Percentiles rank a stretch among this genome's conserved stretches.
Evolutionary conservation across 2,888 invertebrate genomes (phyloP).

Genomic region (Morpho achilles): DNA sequence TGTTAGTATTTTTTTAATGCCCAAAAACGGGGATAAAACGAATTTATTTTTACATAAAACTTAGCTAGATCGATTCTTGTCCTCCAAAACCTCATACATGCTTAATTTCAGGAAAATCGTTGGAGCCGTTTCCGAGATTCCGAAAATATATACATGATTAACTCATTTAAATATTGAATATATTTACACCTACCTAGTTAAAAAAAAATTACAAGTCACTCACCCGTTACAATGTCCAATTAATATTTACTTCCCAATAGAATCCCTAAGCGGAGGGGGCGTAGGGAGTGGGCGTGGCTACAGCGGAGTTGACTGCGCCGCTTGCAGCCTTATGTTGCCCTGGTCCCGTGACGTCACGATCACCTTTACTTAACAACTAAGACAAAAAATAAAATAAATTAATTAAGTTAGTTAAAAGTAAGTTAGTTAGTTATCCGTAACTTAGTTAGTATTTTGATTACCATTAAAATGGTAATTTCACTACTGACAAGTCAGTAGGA

Average conservation of each 20-base stretch:
- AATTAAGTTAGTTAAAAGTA: no score
- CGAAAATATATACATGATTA: no score
- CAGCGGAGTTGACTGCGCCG: slow-evolving; percentile 27
- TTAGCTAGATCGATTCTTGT: no score
- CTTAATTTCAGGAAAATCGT: no score
- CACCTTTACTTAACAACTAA: slow-evolving; percentile 14
- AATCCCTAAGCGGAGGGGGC: slow-evolving; percentile 43
- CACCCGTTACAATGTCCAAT: slow-evolving; percentile 22
- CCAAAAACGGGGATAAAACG: no score
- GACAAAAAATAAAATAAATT: not conserved
- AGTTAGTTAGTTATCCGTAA: no score
- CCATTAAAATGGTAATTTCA: no score
- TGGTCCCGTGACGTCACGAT: slow-evolving; percentile 43
- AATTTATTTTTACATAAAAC: no score
- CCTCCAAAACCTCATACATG: no score
- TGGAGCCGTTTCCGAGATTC: no score
- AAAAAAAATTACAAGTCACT: slow-evolving; percentile 9
- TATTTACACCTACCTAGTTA: not conserved
- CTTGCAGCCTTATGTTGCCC: slow-evolving; percentile 45
- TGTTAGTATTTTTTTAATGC: no score
- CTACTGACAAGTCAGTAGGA: no score
- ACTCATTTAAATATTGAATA: not conserved
- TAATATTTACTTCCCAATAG: slow-evolving; percentile 28
- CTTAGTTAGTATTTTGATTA: not conserved
- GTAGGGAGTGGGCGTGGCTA: slow-evolving; percentile 53